phyloP scores from a whole-genome alignment of 2,113 vertebrate genomes.

The Labrus mixtus region DNA sequence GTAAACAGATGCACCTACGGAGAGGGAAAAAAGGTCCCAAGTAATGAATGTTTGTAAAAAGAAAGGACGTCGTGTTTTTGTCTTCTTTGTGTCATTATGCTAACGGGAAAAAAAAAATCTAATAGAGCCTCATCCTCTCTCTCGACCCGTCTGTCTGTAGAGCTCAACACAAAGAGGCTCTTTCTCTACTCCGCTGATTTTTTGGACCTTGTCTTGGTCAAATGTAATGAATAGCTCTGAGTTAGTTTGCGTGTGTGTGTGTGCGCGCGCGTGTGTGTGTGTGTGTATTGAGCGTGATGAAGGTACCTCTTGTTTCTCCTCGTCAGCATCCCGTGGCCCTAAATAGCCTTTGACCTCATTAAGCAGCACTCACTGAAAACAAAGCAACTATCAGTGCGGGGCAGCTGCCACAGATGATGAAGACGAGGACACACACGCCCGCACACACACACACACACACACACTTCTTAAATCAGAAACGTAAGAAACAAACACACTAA shows the following conservation, averaged over 20 bases:
- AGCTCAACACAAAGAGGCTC: conserved; percentile 73
- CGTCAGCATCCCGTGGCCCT: conserved; percentile 63
- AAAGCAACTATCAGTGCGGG: conserved; percentile 67
- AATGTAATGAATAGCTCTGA: conserved; percentile 79
- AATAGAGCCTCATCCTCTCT: conserved; percentile 31
- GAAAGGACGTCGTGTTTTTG: conserved; percentile 10
- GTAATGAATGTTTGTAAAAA: conserved; percentile 13
- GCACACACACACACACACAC: conserved; percentile 13
- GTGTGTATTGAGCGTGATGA: conserved; percentile 45
- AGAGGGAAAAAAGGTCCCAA: background rate
- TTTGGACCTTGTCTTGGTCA: conserved; percentile 78
- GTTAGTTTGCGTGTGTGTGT: conserved; percentile 48
- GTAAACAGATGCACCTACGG: background rate
- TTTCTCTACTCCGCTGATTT: conserved; percentile 73
- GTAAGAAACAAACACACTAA: background rate
- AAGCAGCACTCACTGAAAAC: conserved; percentile 77
- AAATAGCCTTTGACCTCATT: conserved; percentile 82
- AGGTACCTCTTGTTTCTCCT: conserved; percentile 76
- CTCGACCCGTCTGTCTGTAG: conserved; percentile 38
- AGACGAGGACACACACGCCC: conserved; percentile 29
- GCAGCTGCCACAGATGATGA: conserved; percentile 75
- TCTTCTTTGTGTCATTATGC: background rate
- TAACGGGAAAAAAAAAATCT: conserved; percentile 36
- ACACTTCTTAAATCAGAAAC: background rate
- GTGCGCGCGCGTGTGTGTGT: conserved; percentile 61